A percentile compares a stretch with the other conserved stretches of the same genome.
phyloP scores from a whole-genome alignment of 35 echinoderm and acorn worm species.

The Diadema setosum region DNA sequence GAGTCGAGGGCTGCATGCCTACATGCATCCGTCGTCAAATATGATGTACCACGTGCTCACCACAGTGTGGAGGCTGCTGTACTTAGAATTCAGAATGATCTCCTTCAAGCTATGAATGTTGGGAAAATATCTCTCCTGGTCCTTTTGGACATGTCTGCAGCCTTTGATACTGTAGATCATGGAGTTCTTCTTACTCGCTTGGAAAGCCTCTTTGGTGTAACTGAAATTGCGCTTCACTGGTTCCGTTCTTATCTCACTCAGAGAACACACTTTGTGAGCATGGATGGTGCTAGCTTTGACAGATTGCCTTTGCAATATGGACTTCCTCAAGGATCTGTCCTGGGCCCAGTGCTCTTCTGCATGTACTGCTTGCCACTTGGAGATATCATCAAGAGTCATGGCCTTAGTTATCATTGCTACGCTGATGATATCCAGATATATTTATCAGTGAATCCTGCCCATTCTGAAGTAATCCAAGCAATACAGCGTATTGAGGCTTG shows the following conservation, averaged over 20 bases:
- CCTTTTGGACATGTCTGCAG: conserved; percentile 46
- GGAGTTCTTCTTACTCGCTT: conserved; percentile 46
- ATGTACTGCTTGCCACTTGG: conserved; percentile 21
- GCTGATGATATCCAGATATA: conserved; percentile 37
- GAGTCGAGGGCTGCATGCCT: no score
- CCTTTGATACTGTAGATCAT: conserved; percentile 81
- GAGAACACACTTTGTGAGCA: conserved; percentile 31
- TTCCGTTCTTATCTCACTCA: conserved; percentile 52
- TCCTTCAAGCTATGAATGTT: conserved; percentile 51
- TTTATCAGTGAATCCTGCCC: not conserved
- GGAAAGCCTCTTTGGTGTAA: conserved; percentile 22
- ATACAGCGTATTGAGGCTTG: not conserved
- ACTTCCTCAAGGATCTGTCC: conserved; percentile 60
- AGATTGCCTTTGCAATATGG: not conserved
- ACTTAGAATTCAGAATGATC: conserved; percentile 62
- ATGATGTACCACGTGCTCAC: no score
- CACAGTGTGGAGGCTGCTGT: conserved; percentile 70
- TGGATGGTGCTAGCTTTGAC: not conserved
- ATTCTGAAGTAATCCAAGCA: not conserved
- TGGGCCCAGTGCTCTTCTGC: conserved; percentile 25
- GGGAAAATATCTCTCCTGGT: conserved; percentile 39
- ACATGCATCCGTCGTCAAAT: no score
- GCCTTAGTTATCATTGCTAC: conserved; percentile 32
- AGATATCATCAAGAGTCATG: conserved; percentile 44
- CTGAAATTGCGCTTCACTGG: conserved; percentile 43